Percentiles rank a stretch among this genome's conserved stretches.
Evolutionary conservation across 2,113 vertebrate species (phyloP).

Genomic region (Centropus unirufus): DNA sequence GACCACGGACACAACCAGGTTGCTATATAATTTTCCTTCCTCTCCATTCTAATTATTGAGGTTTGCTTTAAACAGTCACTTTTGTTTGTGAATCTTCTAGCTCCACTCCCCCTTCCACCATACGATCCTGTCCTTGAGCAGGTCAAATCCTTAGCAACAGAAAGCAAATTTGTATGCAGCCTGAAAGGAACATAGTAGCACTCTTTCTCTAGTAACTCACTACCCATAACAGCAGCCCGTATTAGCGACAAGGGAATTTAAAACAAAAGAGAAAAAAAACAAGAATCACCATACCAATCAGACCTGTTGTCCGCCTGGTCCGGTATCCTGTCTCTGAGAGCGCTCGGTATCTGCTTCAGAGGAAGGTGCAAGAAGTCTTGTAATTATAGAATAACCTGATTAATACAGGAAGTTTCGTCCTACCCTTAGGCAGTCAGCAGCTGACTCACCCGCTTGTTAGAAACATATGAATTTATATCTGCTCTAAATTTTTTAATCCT

Average conservation of each 20-base stretch:
- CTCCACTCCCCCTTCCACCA: background rate
- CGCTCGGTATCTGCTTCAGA: constrained; percentile 31
- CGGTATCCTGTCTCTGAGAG: constrained; percentile 47
- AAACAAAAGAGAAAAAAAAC: background rate
- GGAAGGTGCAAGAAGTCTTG: constrained; percentile 66
- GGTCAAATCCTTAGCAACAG: constrained; percentile 45
- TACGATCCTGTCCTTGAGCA: constrained; percentile 35
- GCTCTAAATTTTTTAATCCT: constrained; percentile 35
- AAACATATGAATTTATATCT: constrained; percentile 55
- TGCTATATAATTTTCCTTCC: constrained; percentile 57
- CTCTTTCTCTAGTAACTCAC: background rate
- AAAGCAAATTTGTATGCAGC: constrained; percentile 23
- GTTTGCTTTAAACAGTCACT: constrained; percentile 23
- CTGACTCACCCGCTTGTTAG: constrained; percentile 62
- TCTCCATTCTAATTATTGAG: constrained; percentile 57
- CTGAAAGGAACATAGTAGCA: background rate
- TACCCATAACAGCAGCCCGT: background rate
- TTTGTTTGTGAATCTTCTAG: background rate
- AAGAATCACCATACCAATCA: constrained; percentile 42
- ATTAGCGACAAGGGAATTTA: background rate
- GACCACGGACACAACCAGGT: constrained; percentile 57
- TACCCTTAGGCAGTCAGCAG: constrained; percentile 68
- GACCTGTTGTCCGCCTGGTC: constrained; percentile 55
- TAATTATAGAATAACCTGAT: constrained; percentile 73
- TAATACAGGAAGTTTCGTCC: constrained; percentile 71